Conservation (phyloP, 2,888 invertebrate species). For the Sericinus montela region DNA sequence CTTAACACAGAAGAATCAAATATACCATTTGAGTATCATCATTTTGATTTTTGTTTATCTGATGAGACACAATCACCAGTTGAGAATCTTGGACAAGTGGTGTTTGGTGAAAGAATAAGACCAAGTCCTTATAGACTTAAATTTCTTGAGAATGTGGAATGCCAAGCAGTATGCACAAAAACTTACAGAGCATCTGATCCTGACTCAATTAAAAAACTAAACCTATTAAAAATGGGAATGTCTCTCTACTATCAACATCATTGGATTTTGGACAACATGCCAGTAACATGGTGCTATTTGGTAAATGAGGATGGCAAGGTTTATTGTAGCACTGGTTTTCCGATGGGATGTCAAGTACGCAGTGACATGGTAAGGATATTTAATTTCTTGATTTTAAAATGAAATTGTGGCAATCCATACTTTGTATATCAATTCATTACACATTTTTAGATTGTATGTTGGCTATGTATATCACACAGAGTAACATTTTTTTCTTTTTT, state of each 20-base stretch:
- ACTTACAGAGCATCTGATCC: conserved; percentile 83
- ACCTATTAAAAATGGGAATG: conserved; percentile 93
- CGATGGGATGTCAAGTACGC: conserved; percentile 96
- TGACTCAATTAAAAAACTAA: conserved; percentile 84
- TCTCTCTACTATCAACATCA: conserved; percentile 98
- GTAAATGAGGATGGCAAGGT: conserved; percentile 84
- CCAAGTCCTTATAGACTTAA: conserved; percentile 95
- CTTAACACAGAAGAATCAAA: conserved; percentile 98
- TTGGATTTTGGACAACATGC: conserved; percentile 99
- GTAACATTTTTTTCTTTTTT: too few species aligned
- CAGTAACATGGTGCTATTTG: conserved; percentile 97
- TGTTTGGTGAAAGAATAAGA: conserved; percentile 98
- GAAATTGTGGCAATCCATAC: too few species aligned
- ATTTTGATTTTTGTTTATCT: conserved; percentile 96
- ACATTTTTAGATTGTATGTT: too few species aligned
- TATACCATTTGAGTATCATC: conserved; percentile 98
- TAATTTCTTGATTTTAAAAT: background rate
- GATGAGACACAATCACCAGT: conserved; percentile 91
- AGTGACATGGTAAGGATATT: conserved; percentile 61
- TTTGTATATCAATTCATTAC: too few species aligned
- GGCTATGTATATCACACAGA: too few species aligned
- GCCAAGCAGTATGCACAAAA: conserved; percentile 82
- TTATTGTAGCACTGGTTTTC: conserved; percentile 97
- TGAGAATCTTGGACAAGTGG: conserved; percentile 98
- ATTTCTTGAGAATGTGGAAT: conserved; percentile 86